Evolutionary conservation across 2,888 invertebrate genomes (phyloP), one percentile per base, ranked within the genome.

Genomic region (Mesodorylaimus sp.): DNA sequence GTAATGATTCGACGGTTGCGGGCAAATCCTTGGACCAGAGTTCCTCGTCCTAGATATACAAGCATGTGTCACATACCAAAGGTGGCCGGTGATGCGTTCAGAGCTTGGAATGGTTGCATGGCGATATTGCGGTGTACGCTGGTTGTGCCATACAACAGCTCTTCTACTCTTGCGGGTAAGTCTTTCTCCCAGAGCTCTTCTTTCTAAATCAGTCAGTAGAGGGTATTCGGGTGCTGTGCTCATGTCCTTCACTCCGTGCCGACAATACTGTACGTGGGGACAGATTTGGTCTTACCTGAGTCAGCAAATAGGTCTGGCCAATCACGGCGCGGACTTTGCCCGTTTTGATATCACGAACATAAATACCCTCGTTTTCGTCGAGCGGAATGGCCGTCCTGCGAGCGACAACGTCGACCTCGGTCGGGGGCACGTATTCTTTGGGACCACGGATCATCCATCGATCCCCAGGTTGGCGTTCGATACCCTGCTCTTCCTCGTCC

Each of bases 321-420:
- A 66, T 65, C 19, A 73, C 61, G 7, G 69, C 66, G 42, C 71
- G 58, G 7, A 71, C 69, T 66, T 68, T 61, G n/a, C 63, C 63
- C 37, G 55, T 59, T 49, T 62, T 72, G 48, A 69, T 64, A 56
- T 73, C 69, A 23, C 73, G 54, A 37, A 73, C 69, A 57, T 73
- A 73, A 54, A 72, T 71, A 44, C 71, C 73, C 60, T 73, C 73
- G 57, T 71, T 73, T 52, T 71, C 70, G 58, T 73, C 72, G 39
- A 73, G 59, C 39, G 73, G 70, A 29, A 73, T 70, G 23, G 72
- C 69, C 29, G 61, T 59, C 45, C 70, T 57, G 55, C 66, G 63
- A 51, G 64, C 61, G 19, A 70, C 61, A 13, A 73, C 70, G 54
- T 72, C 70, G 3, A 73, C 70, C 59, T 73, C 68, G 19, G 70